A percentile compares a stretch with the other conserved stretches of the same genome.
These are phyloP conservation scores for Tachypleus tridentatus DNA, from an alignment of 1,140 invertebrate genomes.

Conservation along the genomic window DNA sequence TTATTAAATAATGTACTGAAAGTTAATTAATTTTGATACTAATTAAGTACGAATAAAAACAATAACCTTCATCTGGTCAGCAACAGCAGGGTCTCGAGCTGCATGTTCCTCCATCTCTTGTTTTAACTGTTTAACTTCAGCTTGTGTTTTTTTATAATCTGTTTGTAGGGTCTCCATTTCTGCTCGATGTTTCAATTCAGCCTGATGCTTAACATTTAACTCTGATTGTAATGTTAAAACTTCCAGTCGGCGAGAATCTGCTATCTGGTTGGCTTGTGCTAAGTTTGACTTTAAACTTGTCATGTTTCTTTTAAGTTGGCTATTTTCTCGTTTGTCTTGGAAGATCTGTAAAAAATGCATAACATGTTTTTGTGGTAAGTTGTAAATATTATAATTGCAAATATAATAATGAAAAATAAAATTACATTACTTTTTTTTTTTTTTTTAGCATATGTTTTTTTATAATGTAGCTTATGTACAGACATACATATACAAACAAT, in stretches of 20 bases:
- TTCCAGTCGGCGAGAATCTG: slow-evolving; percentile 20
- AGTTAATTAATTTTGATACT: no score
- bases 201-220: slow-evolving; percentile 26
- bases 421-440: no score
- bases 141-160: slow-evolving; percentile 25
- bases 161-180: slow-evolving; percentile 26
- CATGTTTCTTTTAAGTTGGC: slow-evolving; percentile 21
- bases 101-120: slow-evolving; percentile 32
- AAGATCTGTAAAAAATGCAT: slow-evolving; percentile 16
- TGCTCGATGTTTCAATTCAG: slow-evolving; percentile 22
- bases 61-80: slow-evolving; percentile 35
- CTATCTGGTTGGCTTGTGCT: slow-evolving; percentile 24
- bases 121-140: slow-evolving; percentile 31
- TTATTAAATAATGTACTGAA: no score
- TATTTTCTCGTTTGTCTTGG: slow-evolving; percentile 24
- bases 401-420: no score
- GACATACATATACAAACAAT: no score
- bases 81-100: slow-evolving; percentile 32
- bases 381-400: no score
- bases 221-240: slow-evolving; percentile 17
- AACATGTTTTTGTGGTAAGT: no score
- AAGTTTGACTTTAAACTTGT: slow-evolving; percentile 19
- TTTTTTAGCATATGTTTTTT: no score
- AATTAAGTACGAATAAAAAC: no score
- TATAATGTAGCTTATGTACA: no score